These are phyloP conservation scores for Ectemnius lituratus DNA, from an alignment of 2,888 invertebrate genomes.

Conservation along the genomic window DNA sequence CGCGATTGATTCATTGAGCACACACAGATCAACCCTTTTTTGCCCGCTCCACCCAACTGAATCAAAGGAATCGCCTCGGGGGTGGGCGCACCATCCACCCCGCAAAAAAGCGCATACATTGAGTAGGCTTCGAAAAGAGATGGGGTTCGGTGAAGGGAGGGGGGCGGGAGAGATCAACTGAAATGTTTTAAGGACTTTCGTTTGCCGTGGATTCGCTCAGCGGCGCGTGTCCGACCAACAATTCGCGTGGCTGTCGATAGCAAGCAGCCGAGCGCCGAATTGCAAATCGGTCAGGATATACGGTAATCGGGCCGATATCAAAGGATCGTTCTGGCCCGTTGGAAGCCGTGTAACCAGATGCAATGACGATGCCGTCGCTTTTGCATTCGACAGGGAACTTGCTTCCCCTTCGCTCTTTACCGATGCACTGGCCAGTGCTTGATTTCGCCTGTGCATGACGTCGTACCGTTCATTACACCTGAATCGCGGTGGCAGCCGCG, in stretches of 20 bases:
- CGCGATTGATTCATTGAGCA: no score
- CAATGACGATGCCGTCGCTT: constrained; percentile 30
- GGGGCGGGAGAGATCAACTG: constrained; percentile 6
- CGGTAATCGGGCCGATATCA: constrained; percentile 52
- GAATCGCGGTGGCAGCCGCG: constrained; percentile 9
- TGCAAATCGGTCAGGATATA: constrained; percentile 32
- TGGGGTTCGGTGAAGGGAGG: no score
- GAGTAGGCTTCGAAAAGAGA: not conserved
- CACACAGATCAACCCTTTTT: no score
- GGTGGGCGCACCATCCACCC: no score
- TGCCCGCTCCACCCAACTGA: no score
- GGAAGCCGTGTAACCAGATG: constrained; percentile 20
- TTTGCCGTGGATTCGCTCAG: constrained; percentile 21
- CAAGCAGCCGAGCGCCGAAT: constrained; percentile 32
- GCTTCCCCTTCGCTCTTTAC: not conserved
- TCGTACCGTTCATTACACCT: constrained; percentile 28
- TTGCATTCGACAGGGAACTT: constrained; percentile 37
- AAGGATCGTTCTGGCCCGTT: constrained; percentile 42
- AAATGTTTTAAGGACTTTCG: constrained; percentile 41
- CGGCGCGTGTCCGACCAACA: constrained; percentile 36
- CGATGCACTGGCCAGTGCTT: constrained; percentile 12
- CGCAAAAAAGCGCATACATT: no score
- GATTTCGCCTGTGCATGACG: not conserved
- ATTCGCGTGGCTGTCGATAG: constrained; percentile 52
- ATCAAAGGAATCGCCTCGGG: no score